phyloP scores from a whole-genome alignment of 2,888 invertebrate genomes.

The Ophion slaviceki region DNA sequence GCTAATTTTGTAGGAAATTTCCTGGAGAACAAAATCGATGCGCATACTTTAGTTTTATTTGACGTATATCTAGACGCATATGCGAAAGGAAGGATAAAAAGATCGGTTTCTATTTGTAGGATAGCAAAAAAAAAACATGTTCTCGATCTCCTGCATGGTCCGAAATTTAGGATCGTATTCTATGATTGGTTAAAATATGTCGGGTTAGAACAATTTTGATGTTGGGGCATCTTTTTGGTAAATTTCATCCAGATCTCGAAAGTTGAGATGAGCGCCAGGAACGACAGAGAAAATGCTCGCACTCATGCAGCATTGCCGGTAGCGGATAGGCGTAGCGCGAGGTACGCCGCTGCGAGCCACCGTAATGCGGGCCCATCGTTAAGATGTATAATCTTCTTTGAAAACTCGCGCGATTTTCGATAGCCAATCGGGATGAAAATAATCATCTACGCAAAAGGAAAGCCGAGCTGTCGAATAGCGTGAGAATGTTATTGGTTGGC shows the following conservation, averaged over 20 bases:
- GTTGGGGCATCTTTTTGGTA: background rate
- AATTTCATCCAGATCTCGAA: background rate
- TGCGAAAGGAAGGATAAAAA: background rate
- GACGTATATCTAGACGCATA: background rate
- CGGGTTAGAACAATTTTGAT: background rate
- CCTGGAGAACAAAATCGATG: background rate
- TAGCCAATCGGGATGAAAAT: no score
- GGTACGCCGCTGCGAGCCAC: no score
- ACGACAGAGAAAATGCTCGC: constrained; percentile 2
- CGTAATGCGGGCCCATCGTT: no score
- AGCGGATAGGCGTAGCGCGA: background rate
- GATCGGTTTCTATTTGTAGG: no score
- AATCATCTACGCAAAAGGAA: background rate
- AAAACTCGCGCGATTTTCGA: no score
- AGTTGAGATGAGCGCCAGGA: background rate
- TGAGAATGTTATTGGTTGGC: background rate
- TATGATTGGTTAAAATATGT: background rate
- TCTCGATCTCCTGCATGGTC: background rate
- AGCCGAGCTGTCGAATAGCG: background rate
- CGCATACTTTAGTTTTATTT: background rate
- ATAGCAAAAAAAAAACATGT: background rate
- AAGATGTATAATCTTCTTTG: no score
- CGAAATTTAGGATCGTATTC: background rate
- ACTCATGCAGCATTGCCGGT: background rate
- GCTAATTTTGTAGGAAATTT: background rate